Evolutionary conservation across 1,140 invertebrate genomes (phyloP).

Genomic region (Zaprionus ornatus): DNA sequence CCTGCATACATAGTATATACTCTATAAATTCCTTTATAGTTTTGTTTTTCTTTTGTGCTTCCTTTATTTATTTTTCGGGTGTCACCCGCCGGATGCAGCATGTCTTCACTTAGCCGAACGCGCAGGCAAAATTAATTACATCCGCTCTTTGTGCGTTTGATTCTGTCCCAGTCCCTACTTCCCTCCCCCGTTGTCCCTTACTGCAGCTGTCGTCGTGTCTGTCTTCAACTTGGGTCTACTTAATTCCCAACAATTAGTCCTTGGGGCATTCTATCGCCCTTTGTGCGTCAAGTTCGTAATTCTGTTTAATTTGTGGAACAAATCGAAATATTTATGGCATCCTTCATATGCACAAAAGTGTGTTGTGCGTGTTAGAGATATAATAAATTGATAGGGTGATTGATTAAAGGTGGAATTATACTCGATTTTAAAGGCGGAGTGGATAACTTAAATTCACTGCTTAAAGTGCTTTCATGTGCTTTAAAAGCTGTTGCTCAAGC

Average conservation of each 20-base stretch:
- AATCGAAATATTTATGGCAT: slow-evolving; percentile 4
- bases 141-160: slow-evolving; percentile 68
- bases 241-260: slow-evolving; percentile 77
- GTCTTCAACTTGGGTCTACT: slow-evolving; percentile 63
- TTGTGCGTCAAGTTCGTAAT: slow-evolving; percentile 24
- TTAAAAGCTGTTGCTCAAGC: not conserved
- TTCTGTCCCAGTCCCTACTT: slow-evolving; percentile 21
- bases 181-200: too few relatives aligned
- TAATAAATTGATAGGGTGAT: not conserved
- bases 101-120: slow-evolving; percentile 41
- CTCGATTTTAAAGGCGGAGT: not conserved
- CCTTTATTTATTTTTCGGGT: slow-evolving; percentile 4
- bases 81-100: slow-evolving; percentile 59
- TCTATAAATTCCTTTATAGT: not conserved
- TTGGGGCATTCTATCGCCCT: slow-evolving; percentile 25
- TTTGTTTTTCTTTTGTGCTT: not conserved
- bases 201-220: not conserved
- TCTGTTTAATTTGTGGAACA: slow-evolving; percentile 17
- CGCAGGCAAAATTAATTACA: slow-evolving; percentile 69
- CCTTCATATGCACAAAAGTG: not conserved
- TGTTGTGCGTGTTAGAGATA: not conserved
- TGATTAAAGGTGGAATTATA: not conserved
- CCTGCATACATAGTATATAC: not conserved
- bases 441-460: not conserved
- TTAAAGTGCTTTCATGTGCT: too few relatives aligned